Conservation (phyloP, 2,113 vertebrate genomes). For the Scomber colias region DNA sequence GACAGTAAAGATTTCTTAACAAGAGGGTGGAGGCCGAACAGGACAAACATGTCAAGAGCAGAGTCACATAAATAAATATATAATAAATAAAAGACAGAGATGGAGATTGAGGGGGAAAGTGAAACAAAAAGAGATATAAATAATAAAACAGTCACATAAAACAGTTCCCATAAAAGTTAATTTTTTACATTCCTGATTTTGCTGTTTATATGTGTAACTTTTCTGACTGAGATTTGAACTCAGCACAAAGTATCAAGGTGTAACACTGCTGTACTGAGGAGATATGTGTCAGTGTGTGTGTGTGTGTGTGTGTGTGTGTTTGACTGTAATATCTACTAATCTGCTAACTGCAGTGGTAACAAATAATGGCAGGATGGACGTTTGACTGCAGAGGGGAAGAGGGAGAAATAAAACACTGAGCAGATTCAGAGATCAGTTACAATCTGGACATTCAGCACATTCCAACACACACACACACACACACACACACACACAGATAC, state of each 20-base stretch:
- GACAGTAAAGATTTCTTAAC: not conserved
- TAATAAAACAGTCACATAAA: not conserved
- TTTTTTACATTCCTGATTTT: not conserved
- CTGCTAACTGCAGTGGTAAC: not conserved
- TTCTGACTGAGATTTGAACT: not conserved
- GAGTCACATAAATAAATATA: too few species aligned
- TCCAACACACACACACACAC: constrained; percentile 41
- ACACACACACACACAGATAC: constrained; percentile 16
- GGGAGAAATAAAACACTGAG: constrained; percentile 41
- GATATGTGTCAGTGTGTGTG: not conserved
- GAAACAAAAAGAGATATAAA: constrained; percentile 1
- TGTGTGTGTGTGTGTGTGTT: not conserved
- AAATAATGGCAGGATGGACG: constrained; percentile 52
- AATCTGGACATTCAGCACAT: constrained; percentile 64
- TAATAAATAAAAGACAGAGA: not conserved
- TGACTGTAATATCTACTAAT: not conserved
- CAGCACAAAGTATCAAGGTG: not conserved
- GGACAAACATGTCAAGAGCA: too few species aligned
- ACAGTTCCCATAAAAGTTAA: not conserved
- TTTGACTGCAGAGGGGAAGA: constrained; percentile 35
- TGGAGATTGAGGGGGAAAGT: not conserved
- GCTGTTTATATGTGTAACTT: not conserved
- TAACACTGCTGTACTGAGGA: not conserved
- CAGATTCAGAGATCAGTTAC: constrained; percentile 46
- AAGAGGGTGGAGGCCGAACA: too few species aligned